Evolutionary conservation across 2,888 invertebrate genomes (phyloP), one percentile per base, ranked within the genome.

Genomic region (Agonum fuliginosum): DNA sequence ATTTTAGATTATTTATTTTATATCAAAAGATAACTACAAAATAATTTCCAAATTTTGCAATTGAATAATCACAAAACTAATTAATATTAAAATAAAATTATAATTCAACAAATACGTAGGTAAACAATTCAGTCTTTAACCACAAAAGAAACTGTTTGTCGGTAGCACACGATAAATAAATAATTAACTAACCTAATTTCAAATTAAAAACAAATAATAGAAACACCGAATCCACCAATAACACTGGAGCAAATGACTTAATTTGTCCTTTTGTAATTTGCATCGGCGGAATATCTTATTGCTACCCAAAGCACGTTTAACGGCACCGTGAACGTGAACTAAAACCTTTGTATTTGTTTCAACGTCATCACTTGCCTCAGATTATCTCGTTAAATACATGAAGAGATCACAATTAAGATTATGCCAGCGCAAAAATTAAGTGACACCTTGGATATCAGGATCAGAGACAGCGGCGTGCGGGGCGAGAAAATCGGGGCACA

Each of bases 201-300:
- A 62, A 30, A 62, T 62, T 27, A 30, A 62, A 34, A 62, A 62
- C 30, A 62, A 62, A 30, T 62, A 30, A 27, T 30, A 30, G 10
- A 30, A 62, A 62, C 30, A 30, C 54, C 24, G 54, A 54, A 54
- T 54, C 24, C 1, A 22, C 12, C 24, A 22, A 54, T 54, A 54
- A 10, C 54, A 54, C 54, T 3, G 22, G 6, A 10, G 27, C 30
- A 30, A 27, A 62, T 62, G 30, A 17, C 34, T 62, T 62, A 62
- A 30, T 62, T 62, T 62, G 58, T 62, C 30, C 30, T 62, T 62
- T 62, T 30, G 58, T 62, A 62, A 62, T 62, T 62, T 30, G 17
- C 58, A 62, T 54, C 12, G 54, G 54, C 10, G 54, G 10, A n/a
- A 22, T n/a, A 8, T 12, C 34, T 62, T 14, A 3, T 62, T 62